phyloP scores from a whole-genome alignment of 2,888 invertebrate species.

The Ceramica pisi region DNA sequence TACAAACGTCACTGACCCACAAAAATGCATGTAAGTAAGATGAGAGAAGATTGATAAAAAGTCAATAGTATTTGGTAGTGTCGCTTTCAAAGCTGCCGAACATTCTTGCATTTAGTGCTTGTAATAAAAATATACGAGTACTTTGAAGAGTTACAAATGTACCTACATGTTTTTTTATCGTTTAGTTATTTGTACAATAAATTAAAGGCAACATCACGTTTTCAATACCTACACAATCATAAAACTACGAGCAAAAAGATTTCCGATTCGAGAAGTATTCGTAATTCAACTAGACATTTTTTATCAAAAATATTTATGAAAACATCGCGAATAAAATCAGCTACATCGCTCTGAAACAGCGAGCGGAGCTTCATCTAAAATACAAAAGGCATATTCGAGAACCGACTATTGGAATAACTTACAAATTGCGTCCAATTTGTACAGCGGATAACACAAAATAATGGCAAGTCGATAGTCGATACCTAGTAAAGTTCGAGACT shows the following conservation, averaged over 20 bases:
- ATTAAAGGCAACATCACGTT: conserved; percentile 30
- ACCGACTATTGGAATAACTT: conserved; percentile 69
- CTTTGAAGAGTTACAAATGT: not conserved
- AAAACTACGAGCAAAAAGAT: conserved; percentile 33
- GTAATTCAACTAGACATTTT: not conserved
- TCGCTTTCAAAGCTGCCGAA: conserved; percentile 13
- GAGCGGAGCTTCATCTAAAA: conserved; percentile 33
- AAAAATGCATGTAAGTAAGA: conserved; percentile 74
- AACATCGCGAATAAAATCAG: conserved; percentile 9
- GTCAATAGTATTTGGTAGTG: conserved; percentile 16
- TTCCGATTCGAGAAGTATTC: conserved; percentile 11
- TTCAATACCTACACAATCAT: conserved; percentile 13
- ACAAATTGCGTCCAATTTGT: conserved; percentile 70
- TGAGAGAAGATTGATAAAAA: conserved; percentile 61
- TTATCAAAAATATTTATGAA: not conserved
- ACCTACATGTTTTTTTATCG: not conserved
- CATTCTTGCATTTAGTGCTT: not conserved
- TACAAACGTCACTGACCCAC: conserved; percentile 81
- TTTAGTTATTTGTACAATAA: not conserved
- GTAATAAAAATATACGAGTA: not conserved
- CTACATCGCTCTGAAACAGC: conserved; percentile 24
- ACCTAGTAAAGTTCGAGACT: conserved; percentile 82
- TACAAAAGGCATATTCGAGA: conserved; percentile 48
- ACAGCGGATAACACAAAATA: conserved; percentile 78
- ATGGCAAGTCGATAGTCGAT: conserved; percentile 80